Evolutionary conservation across 1,140 invertebrate genomes (phyloP).

Genomic region (Colletes latitarsis): DNA sequence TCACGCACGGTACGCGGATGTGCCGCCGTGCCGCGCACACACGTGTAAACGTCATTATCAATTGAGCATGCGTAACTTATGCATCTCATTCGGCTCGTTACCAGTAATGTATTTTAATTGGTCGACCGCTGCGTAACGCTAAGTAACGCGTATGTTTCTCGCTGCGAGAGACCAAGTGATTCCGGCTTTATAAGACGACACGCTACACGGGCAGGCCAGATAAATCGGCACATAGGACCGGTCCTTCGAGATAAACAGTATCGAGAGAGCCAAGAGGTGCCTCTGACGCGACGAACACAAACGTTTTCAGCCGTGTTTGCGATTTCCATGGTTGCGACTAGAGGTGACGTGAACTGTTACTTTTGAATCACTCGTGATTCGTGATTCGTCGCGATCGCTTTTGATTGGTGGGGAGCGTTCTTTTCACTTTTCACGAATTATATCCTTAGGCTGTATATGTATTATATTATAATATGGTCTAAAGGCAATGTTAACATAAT

Average conservation of each 20-base stretch:
- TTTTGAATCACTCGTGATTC: too few relatives aligned
- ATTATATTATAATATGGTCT: too few relatives aligned
- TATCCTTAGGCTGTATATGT: too few relatives aligned
- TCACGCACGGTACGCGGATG: constrained; percentile 28
- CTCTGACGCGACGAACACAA: neutral
- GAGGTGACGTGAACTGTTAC: too few relatives aligned
- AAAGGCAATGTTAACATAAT: too few relatives aligned
- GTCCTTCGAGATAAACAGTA: neutral
- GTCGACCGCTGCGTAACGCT: constrained; percentile 51
- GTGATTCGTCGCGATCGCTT: too few relatives aligned
- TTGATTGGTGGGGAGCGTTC: too few relatives aligned
- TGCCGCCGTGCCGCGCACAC: neutral
- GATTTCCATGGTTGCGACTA: constrained; percentile 21
- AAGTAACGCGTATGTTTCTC: constrained; percentile 32
- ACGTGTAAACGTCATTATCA: constrained; percentile 62
- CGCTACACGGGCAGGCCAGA: too few relatives aligned
- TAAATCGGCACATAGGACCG: neutral
- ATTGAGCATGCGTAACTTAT: constrained; percentile 69
- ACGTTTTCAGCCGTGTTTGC: neutral
- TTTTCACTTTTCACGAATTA: too few relatives aligned
- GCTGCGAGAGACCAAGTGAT: neutral
- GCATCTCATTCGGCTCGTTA: constrained; percentile 79
- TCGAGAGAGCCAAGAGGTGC: too few relatives aligned
- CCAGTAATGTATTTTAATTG: constrained; percentile 80
- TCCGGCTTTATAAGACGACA: neutral